Evolutionary conservation across 2,888 invertebrate genomes (phyloP).

Genomic region (Tenthredo mesomela): DNA sequence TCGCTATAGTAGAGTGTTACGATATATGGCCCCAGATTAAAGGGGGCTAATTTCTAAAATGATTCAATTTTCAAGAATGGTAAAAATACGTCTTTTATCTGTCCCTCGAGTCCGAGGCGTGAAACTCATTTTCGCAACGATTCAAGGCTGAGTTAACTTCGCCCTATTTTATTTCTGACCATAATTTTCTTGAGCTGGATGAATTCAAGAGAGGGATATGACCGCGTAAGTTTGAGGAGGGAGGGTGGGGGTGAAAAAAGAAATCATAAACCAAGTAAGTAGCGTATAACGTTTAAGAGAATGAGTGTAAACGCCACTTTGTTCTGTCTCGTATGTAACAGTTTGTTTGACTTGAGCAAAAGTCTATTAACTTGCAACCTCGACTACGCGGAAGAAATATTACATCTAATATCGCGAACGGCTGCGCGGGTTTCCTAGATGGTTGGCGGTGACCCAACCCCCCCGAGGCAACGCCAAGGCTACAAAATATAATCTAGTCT

Average conservation of each 20-base stretch:
- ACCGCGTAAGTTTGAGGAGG: not conserved
- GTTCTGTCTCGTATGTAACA: slow-evolving; percentile 2
- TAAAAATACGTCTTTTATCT: not conserved
- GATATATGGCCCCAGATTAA: not conserved
- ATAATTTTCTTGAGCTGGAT: not conserved
- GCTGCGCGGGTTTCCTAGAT: not conserved
- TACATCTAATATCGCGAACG: slow-evolving; percentile 39
- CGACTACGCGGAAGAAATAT: slow-evolving; percentile 25
- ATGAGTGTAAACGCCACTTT: not conserved
- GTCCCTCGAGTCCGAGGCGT: not conserved
- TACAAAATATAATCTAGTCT: not conserved
- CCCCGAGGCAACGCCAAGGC: not conserved
- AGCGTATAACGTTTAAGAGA: not conserved
- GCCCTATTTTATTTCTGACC: not conserved
- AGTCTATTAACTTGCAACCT: slow-evolving; percentile 34
- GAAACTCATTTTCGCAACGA: not conserved
- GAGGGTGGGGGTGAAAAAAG: not conserved
- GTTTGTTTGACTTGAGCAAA: slow-evolving; percentile 46
- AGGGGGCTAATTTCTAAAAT: not conserved
- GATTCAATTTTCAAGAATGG: not conserved
- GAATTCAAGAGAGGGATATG: not conserved
- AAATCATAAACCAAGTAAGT: not conserved
- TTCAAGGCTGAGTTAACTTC: not conserved
- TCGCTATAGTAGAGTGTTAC: not conserved
- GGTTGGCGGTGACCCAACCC: slow-evolving; percentile 23